A percentile compares a stretch with the other conserved stretches of the same genome.
Evolutionary conservation across 2,113 vertebrate species (phyloP).

Genomic region (Ictidomys tridecemlineatus): DNA sequence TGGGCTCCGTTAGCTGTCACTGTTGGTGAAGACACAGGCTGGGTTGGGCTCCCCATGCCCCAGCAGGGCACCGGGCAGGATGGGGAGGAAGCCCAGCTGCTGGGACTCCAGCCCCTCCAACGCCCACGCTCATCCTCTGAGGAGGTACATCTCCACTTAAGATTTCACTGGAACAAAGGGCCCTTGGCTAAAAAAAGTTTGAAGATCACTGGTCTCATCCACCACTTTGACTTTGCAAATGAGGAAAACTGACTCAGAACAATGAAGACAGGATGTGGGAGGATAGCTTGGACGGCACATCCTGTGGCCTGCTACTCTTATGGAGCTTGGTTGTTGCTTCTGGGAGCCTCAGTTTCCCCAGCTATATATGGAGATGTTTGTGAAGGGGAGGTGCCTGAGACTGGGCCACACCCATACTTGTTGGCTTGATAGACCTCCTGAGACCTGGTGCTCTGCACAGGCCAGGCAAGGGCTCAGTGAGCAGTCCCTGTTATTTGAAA

Average conservation of each 20-base stretch:
- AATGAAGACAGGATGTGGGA: accelerated
- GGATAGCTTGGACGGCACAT: not conserved
- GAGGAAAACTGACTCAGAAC: constrained; percentile 25
- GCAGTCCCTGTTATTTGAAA: not conserved
- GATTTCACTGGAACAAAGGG: not conserved
- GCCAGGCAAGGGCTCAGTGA: accelerated
- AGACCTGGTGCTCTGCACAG: accelerated
- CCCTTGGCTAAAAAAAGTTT: not conserved
- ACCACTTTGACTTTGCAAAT: not conserved
- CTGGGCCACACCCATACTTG: accelerated
- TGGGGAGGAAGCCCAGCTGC: not conserved
- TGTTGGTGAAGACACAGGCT: not conserved
- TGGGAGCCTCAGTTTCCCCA: not conserved
- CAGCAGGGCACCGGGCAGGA: not conserved
- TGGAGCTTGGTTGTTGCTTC: not conserved
- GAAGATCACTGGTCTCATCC: not conserved
- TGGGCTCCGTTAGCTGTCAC: not conserved
- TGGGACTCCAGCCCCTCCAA: not conserved
- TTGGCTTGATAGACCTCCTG: accelerated
- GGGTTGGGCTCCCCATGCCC: not conserved
- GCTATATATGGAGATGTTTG: not conserved
- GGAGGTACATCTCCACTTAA: not conserved
- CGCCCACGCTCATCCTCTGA: not conserved
- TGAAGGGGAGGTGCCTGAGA: accelerated
- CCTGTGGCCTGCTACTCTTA: not conserved